Conservation (phyloP, 2,113 vertebrate genomes). For the Proterorhinus semilunaris region DNA sequence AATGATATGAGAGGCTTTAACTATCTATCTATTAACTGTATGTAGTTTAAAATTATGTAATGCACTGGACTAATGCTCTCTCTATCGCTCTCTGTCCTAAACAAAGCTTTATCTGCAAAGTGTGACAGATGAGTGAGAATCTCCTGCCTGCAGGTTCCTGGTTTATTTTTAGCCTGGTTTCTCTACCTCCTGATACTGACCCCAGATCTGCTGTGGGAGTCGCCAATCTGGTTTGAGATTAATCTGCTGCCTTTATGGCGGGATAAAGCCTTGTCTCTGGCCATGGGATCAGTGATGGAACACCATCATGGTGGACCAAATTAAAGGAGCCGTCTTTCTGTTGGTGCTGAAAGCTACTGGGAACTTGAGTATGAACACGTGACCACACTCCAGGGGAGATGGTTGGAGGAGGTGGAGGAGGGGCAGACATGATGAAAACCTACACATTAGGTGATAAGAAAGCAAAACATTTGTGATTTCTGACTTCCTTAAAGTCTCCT, state of each 20-base stretch:
- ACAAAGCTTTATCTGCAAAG: slow-evolving; percentile 30
- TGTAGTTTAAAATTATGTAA: slow-evolving; percentile 1
- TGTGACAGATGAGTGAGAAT: slow-evolving; percentile 47
- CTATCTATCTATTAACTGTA: background rate
- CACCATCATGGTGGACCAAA: slow-evolving; percentile 30
- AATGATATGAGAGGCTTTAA: too few relatives aligned
- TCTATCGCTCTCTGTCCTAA: slow-evolving; percentile 13
- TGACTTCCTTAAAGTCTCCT: background rate
- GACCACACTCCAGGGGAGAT: slow-evolving; percentile 43
- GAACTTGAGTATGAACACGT: slow-evolving; percentile 36
- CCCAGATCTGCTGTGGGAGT: slow-evolving; percentile 51
- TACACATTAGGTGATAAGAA: slow-evolving; percentile 15
- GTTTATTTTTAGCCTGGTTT: slow-evolving; percentile 66
- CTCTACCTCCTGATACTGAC: slow-evolving; percentile 51
- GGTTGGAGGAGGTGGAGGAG: slow-evolving; percentile 37
- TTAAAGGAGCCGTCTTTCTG: slow-evolving; percentile 43
- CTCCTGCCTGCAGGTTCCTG: slow-evolving; percentile 46
- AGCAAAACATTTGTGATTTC: background rate
- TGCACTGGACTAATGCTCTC: slow-evolving; percentile 2
- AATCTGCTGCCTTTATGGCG: slow-evolving; percentile 49
- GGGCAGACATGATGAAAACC: slow-evolving; percentile 37
- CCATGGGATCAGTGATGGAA: slow-evolving; percentile 46
- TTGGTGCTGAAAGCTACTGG: slow-evolving; percentile 32
- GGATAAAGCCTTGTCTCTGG: slow-evolving; percentile 57
- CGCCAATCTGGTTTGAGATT: slow-evolving; percentile 53